Percentiles rank a stretch among this genome's conserved stretches.
Evolutionary conservation across 1,140 invertebrate species (phyloP).

Genomic region (Homalodisca vitripennis): DNA sequence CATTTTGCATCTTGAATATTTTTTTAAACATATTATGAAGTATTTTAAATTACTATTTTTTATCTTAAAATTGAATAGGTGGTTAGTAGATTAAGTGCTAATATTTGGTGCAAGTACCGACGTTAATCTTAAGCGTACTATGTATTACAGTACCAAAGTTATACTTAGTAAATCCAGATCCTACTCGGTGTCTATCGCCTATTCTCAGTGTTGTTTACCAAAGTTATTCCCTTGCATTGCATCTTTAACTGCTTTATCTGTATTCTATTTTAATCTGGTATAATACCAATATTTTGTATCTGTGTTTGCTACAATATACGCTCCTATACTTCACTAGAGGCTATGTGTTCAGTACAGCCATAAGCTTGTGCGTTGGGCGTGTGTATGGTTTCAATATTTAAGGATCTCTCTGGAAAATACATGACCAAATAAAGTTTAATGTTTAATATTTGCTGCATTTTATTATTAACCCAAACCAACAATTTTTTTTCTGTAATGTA

Average conservation of each 20-base stretch:
- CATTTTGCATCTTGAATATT: too few relatives aligned
- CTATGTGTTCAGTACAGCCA: not conserved
- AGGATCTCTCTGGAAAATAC: slow-evolving; percentile 18
- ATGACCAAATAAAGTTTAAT: slow-evolving; percentile 26
- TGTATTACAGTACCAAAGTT: too few relatives aligned
- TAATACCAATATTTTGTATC: slow-evolving; percentile 12
- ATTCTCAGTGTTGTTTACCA: not conserved
- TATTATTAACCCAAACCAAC: too few relatives aligned
- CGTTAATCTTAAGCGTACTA: too few relatives aligned
- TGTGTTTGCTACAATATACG: not conserved
- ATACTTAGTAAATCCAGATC: too few relatives aligned
- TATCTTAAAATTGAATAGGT: too few relatives aligned
- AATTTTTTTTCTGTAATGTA: too few relatives aligned
- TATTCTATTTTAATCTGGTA: slow-evolving; percentile 6
- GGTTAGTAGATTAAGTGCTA: too few relatives aligned
- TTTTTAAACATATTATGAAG: too few relatives aligned
- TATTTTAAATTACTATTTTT: too few relatives aligned
- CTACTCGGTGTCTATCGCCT: too few relatives aligned
- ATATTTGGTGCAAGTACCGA: too few relatives aligned
- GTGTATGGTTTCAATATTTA: slow-evolving; percentile 12
- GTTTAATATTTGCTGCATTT: slow-evolving; percentile 23
- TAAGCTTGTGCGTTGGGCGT: not conserved
- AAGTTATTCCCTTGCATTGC: not conserved
- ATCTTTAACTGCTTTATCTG: slow-evolving; percentile 10
- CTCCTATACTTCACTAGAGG: not conserved